These are phyloP conservation scores for Drosophila hamatofila DNA, from an alignment of 2,888 invertebrate species.

Conservation along the genomic window DNA sequence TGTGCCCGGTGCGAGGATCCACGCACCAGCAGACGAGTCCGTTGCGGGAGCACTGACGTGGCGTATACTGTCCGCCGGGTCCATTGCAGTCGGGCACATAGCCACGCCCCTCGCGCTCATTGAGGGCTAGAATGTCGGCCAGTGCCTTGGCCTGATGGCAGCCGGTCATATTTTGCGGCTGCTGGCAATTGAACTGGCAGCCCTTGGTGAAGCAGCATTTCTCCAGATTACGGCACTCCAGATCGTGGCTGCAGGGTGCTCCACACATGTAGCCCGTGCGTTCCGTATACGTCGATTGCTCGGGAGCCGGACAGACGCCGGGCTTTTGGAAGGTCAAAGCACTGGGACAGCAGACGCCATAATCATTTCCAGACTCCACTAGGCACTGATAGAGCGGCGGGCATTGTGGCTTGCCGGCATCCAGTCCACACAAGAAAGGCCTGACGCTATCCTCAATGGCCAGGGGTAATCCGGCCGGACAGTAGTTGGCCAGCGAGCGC, in stretches of 20 bases:
- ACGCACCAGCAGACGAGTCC: conserved; percentile 96
- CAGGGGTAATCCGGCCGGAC: conserved; percentile 91
- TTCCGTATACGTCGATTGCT: conserved; percentile 83
- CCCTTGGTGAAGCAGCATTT: conserved; percentile 92
- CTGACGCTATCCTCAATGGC: conserved; percentile 90
- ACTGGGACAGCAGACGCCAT: conserved; percentile 94
- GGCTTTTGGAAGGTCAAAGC: conserved; percentile 91
- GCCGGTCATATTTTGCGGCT: conserved; percentile 91
- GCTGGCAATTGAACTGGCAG: conserved; percentile 90
- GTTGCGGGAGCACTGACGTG: conserved; percentile 93
- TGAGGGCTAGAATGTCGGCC: conserved; percentile 91
- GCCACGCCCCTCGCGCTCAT: conserved; percentile 92
- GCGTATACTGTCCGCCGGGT: conserved; percentile 89
- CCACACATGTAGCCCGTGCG: conserved; percentile 87
- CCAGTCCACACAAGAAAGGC: conserved; percentile 93
- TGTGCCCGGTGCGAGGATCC: conserved; percentile 90
- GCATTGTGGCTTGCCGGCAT: conserved; percentile 93
- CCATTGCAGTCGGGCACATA: conserved; percentile 93
- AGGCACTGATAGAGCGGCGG: conserved; percentile 93
- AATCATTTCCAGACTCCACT: conserved; percentile 92
- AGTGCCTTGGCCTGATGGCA: conserved; percentile 92
- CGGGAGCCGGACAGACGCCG: conserved; percentile 89
- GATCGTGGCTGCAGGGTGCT: conserved; percentile 90
- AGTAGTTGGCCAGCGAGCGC: conserved; percentile 91
- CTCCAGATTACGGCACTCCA: conserved; percentile 92